phyloP scores from a whole-genome alignment of 2,797 vertebrate species.

The Molossus molossus region DNA sequence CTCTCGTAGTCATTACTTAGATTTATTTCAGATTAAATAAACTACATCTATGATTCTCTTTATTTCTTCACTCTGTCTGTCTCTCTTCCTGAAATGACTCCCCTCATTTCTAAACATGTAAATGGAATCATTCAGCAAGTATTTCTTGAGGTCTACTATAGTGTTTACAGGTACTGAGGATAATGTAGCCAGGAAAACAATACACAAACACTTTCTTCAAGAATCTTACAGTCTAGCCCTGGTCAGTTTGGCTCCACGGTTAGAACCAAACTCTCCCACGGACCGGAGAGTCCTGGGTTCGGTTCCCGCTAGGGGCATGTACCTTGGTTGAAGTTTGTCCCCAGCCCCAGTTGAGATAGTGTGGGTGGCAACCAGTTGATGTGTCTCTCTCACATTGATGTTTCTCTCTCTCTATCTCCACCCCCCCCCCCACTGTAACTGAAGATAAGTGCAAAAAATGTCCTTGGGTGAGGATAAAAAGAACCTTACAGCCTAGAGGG shows the following conservation, averaged over 20 bases:
- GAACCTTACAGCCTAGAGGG: background rate
- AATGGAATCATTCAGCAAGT: conserved; percentile 12
- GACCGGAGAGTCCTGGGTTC: no score
- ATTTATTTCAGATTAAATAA: conserved; percentile 42
- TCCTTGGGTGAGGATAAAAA: no score
- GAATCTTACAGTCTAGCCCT: background rate
- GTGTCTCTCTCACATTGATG: no score
- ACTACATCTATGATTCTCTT: background rate
- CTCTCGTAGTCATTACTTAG: background rate
- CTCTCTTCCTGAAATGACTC: background rate
- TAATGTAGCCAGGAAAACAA: background rate
- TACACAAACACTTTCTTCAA: background rate
- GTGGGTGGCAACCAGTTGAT: no score
- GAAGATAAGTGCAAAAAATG: no score
- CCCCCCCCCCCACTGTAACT: no score
- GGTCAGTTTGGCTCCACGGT: no score
- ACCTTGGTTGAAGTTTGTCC: no score
- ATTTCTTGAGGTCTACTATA: background rate
- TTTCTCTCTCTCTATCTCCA: no score
- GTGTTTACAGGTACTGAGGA: background rate
- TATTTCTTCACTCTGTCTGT: background rate
- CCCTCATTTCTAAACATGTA: background rate
- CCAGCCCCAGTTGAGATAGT: no score
- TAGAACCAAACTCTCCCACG: no score
- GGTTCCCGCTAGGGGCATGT: no score